These are phyloP conservation scores for Ursus arctos DNA, from an alignment of 2,113 vertebrate genomes.

Conservation along the genomic window DNA sequence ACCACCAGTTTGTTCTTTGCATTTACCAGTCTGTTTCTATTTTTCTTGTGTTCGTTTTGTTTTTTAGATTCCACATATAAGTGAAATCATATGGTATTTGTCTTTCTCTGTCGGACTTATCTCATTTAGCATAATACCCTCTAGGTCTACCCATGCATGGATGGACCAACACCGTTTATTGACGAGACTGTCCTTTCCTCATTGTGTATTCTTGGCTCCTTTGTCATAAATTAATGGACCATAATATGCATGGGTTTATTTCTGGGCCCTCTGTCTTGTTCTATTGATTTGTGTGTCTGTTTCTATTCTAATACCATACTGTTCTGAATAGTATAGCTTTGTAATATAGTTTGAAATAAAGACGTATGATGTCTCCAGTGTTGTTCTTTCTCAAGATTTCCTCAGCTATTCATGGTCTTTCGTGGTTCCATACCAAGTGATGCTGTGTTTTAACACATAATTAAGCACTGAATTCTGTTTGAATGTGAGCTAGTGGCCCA, in stretches of 20 bases:
- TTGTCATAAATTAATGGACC: neutral
- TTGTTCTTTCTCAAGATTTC: neutral
- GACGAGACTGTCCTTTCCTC: neutral
- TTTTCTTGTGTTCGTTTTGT: neutral
- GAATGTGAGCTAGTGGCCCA: conserved; percentile 15
- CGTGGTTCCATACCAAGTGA: neutral
- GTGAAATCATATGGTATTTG: neutral
- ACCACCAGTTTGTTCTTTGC: neutral
- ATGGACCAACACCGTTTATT: neutral
- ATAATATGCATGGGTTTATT: neutral
- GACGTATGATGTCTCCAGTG: neutral
- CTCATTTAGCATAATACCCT: neutral
- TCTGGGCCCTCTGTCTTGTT: neutral
- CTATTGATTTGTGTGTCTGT: neutral
- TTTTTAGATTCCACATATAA: neutral
- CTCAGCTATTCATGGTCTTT: neutral
- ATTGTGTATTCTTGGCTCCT: neutral
- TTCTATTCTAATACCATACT: neutral
- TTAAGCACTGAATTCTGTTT: conserved; percentile 3
- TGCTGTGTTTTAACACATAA: conserved; percentile 19
- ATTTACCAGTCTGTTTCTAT: neutral
- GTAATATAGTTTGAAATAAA: neutral
- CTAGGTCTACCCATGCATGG: neutral
- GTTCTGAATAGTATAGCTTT: conserved; percentile 2
- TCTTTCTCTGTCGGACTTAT: neutral